Base-by-base conservation (phyloP, 2,797 vertebrate genomes). In the Synanceia verrucosa region DNA sequence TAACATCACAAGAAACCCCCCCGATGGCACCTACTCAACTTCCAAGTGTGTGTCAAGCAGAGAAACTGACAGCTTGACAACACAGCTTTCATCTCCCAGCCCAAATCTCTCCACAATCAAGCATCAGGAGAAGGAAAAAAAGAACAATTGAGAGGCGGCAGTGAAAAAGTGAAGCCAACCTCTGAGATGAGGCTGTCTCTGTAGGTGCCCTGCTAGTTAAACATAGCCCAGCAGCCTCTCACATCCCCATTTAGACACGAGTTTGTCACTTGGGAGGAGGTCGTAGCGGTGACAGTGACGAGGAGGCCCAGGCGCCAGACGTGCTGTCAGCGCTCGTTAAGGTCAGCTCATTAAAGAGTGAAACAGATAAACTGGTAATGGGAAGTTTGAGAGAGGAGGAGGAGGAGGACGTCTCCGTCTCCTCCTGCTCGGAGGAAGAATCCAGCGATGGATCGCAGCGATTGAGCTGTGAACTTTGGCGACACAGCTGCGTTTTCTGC, bases 221-320 rank as follows among this genome's bases (percentile, higher is more conserved):
- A 92, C 87, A 91, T 90, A 90, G 91, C 83, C 73, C 86, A 88
- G 72, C 86, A 78, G 83, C 73, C 77, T 82, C 91, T 91, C 88
- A 86, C 88, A 90, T 92, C 91, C 87, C 73, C 91, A 91, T 92
- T 93, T 92, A 92, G 89, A 92, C 83, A 75, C 52, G 26, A 84
- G 83, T 76, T 78, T 84, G 82, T 88, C 86, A 87, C 89, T 81
- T 82, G 90, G 88, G 87, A 90, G 84, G 87, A 83, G 90, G 90
- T 91, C 89, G 89, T 74, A 26, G 26, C 51, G 66, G 84, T 82
- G 86, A 93, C 91, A 92, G 91, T 89, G 91, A 92, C 26, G 85
- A 91, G 89, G 67, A 71, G 74, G 79, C 85, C 81, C 76, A 79
- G 82, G 88, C 65, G 66, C 73, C 86, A 91, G 89, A 89, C 86